A percentile compares a stretch with the other conserved stretches of the same genome.
Conservation (phyloP, 2,888 invertebrate genomes). For the Calliopum simillimum region DNA sequence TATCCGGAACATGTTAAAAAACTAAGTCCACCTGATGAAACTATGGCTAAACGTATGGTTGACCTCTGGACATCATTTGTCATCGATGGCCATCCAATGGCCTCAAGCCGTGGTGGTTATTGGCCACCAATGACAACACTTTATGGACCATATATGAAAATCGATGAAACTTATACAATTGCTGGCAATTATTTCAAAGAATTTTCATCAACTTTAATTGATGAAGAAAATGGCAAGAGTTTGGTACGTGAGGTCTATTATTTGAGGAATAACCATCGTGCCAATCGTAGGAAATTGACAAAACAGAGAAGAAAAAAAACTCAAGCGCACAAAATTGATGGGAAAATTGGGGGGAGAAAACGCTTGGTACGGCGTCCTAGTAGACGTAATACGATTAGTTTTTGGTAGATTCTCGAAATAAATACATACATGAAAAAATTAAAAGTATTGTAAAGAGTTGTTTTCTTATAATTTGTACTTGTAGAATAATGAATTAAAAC, state of each 20-base stretch:
- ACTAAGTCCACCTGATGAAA: constrained; percentile 63
- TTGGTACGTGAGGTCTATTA: constrained; percentile 57
- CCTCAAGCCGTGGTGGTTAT: constrained; percentile 55
- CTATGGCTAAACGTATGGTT: constrained; percentile 68
- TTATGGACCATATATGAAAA: constrained; percentile 65
- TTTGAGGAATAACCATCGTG: constrained; percentile 47
- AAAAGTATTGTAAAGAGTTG: too few relatives aligned
- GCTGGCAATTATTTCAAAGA: constrained; percentile 63
- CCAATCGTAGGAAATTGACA: constrained; percentile 39
- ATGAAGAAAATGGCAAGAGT: constrained; percentile 57
- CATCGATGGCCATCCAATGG: constrained; percentile 60
- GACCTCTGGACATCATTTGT: constrained; percentile 66
- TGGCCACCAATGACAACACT: constrained; percentile 66
- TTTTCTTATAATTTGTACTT: too few relatives aligned
- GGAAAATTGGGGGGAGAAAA: constrained; percentile 47
- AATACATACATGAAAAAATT: too few relatives aligned
- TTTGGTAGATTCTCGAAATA: constrained; percentile 36
- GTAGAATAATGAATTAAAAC: too few relatives aligned
- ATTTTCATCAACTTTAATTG: constrained; percentile 59
- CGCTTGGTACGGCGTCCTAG: constrained; percentile 53
- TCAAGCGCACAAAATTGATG: constrained; percentile 5
- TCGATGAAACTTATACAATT: constrained; percentile 60
- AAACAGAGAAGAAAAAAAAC: constrained; percentile 9
- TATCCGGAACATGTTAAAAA: constrained; percentile 61
- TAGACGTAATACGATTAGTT: constrained; percentile 54